A percentile compares a stretch with the other conserved stretches of the same genome.
These are phyloP conservation scores for Gyrodactylus bullatarudis DNA, from an alignment of 1,140 invertebrate genomes.

Conservation along the genomic window DNA sequence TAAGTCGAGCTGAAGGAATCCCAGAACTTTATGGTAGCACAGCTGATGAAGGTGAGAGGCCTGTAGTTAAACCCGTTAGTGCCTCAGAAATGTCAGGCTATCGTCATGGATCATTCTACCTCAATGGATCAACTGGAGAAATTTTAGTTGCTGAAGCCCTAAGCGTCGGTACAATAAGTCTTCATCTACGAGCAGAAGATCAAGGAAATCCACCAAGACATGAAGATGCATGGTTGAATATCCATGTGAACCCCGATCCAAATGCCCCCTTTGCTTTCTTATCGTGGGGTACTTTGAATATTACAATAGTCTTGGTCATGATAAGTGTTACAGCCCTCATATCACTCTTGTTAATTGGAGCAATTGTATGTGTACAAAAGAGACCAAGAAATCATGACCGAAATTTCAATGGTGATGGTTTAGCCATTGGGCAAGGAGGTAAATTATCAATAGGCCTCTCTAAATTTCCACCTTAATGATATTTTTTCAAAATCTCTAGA, in stretches of 20 bases:
- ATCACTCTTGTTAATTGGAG: not conserved
- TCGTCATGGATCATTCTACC: not conserved
- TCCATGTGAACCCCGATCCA: not conserved
- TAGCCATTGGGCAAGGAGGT: not conserved
- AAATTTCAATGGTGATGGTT: not conserved
- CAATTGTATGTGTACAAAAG: not conserved
- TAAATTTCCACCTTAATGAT: too few relatives aligned
- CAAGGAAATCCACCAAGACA: not conserved
- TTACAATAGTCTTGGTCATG: not conserved
- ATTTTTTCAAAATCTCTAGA: too few relatives aligned
- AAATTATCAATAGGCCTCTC: too few relatives aligned
- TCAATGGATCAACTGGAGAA: not conserved
- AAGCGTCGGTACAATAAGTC: not conserved
- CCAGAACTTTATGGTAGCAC: not conserved
- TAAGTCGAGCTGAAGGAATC: not conserved
- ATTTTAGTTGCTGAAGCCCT: not conserved
- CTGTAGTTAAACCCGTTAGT: too few relatives aligned
- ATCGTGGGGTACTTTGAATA: constrained; percentile 1
- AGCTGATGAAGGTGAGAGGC: too few relatives aligned
- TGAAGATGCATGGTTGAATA: not conserved
- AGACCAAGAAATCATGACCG: not conserved
- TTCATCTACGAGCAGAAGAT: not conserved
- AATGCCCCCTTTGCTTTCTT: not conserved
- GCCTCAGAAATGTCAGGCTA: not conserved
- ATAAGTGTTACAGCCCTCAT: not conserved